A percentile compares a stretch with the other conserved stretches of the same genome.
phyloP scores from a whole-genome alignment of 2,888 invertebrate species.

The Amiota mariae region DNA sequence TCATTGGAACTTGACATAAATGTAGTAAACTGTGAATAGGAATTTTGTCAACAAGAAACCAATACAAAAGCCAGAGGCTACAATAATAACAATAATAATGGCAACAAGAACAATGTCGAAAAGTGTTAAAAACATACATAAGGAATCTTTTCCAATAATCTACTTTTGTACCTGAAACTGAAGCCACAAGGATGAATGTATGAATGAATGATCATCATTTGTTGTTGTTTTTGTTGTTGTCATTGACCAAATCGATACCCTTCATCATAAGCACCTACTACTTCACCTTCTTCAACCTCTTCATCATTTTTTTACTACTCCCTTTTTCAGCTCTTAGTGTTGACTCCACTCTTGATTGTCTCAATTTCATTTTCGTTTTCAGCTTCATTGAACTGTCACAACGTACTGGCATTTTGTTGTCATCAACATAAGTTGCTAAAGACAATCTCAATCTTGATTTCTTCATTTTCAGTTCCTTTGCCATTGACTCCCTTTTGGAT shows the following conservation, averaged over 20 bases:
- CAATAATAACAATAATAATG: slow-evolving; percentile 15
- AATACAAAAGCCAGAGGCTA: slow-evolving; percentile 10
- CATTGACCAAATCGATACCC: slow-evolving; percentile 25
- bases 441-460: slow-evolving; percentile 23
- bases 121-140: neutral
- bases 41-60: slow-evolving; percentile 34
- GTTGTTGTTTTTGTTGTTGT: slow-evolving; percentile 11
- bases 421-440: slow-evolving; percentile 26
- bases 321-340: no score
- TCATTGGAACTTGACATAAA: neutral
- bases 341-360: slow-evolving; percentile 32
- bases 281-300: neutral
- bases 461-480: neutral
- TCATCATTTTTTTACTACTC: no score
- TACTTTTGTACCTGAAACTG: neutral
- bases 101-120: neutral
- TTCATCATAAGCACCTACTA: slow-evolving; percentile 34
- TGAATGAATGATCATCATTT: neutral
- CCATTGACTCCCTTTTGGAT: neutral
- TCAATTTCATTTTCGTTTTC: slow-evolving; percentile 38
- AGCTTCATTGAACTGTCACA: slow-evolving; percentile 55
- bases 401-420: slow-evolving; percentile 27
- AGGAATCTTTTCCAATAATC: neutral
- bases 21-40: slow-evolving; percentile 34
- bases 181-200: neutral